Percentiles rank a stretch among this genome's conserved stretches.
Evolutionary conservation across 2,113 vertebrate genomes (phyloP).

Genomic region (Damaliscus lunatus): DNA sequence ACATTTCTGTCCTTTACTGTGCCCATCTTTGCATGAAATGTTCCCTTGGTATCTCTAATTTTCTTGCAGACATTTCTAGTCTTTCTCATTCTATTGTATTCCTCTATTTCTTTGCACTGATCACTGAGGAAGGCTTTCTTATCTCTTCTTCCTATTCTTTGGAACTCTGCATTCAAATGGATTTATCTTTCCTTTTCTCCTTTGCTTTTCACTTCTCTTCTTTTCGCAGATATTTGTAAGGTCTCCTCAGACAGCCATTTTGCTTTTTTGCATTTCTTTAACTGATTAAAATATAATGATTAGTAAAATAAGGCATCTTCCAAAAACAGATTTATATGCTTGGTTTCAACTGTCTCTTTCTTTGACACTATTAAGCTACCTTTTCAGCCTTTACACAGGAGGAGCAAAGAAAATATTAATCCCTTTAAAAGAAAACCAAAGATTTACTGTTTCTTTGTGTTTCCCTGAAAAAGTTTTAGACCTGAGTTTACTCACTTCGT

Average conservation of each 20-base stretch:
- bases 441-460: neutral
- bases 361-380: neutral
- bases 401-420: neutral
- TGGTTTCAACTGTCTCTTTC: conserved; percentile 11
- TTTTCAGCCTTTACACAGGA: neutral
- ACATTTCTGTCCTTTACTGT: neutral
- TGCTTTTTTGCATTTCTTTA: neutral
- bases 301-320: neutral
- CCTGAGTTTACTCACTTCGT: neutral
- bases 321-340: neutral
- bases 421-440: neutral
- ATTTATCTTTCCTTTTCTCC: neutral
- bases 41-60: neutral
- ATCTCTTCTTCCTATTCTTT: neutral
- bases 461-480: neutral
- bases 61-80: neutral
- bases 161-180: neutral
- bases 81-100: neutral
- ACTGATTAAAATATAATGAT: neutral
- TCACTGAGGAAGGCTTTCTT: neutral
- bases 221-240: neutral
- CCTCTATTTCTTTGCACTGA: neutral
- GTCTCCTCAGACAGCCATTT: neutral
- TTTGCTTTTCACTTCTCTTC: neutral
- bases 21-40: neutral